A percentile compares a stretch with the other conserved stretches of the same genome.
These are phyloP conservation scores for Galeopterus variegatus DNA, from an alignment of 2,113 vertebrate species.

Conservation along the genomic window DNA sequence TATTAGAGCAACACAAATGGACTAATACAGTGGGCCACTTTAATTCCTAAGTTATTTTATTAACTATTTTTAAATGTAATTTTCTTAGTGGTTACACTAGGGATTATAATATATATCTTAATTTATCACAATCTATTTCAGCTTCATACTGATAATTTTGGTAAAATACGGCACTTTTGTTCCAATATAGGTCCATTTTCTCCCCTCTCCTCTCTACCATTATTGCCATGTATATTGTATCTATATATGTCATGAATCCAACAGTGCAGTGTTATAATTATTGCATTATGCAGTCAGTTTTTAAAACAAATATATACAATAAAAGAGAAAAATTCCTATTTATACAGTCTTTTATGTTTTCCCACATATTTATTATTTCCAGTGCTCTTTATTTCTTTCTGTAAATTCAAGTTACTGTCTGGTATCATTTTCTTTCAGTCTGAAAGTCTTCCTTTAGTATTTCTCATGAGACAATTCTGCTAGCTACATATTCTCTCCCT, in stretches of 20 bases:
- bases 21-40: not conserved
- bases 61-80: not conserved
- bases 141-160: constrained; percentile 14
- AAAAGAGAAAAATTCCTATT: not conserved
- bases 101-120: not conserved
- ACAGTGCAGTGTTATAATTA: not conserved
- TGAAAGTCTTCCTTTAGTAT: constrained; percentile 23
- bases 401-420: not conserved
- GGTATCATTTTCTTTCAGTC: not conserved
- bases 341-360: not conserved
- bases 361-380: not conserved
- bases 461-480: not conserved
- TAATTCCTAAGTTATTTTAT: not conserved
- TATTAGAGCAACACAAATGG: too few species aligned
- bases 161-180: constrained; percentile 25
- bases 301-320: not conserved
- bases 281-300: constrained; percentile 5
- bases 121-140: not conserved
- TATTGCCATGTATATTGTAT: not conserved
- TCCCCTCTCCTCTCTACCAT: not conserved
- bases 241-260: not conserved
- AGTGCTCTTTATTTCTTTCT: not conserved
- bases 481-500: not conserved
- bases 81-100: constrained; percentile 25
- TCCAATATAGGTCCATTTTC: not conserved